phyloP scores from a whole-genome alignment of 2,797 vertebrate genomes.

The Pantherophis alleghaniensis region DNA sequence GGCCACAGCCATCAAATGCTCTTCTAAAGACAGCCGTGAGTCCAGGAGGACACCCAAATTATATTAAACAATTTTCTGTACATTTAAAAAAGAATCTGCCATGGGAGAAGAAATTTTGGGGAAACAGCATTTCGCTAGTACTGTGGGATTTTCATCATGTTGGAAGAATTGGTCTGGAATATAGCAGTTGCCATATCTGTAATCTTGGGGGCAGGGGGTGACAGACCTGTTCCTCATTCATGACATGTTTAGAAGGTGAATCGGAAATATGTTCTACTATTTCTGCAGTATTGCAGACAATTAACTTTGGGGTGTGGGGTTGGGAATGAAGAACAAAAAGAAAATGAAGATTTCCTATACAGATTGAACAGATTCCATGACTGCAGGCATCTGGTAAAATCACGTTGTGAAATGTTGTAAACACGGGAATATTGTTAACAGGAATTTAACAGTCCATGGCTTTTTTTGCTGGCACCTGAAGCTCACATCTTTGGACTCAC shows the following conservation, averaged over 20 bases:
- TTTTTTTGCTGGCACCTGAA: not conserved
- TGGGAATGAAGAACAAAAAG: not conserved
- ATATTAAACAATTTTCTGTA: not conserved
- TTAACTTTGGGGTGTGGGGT: not conserved
- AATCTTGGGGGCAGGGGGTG: not conserved
- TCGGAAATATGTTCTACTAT: not conserved
- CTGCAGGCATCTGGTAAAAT: not conserved
- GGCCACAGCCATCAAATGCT: too few relatives aligned
- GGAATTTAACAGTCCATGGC: not conserved
- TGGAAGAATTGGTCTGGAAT: not conserved
- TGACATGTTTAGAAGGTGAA: not conserved
- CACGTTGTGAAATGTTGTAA: not conserved
- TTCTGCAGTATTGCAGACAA: not conserved
- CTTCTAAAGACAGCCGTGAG: too few relatives aligned
- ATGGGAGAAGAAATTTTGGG: not conserved
- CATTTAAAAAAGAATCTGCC: not conserved
- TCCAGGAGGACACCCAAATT: not conserved
- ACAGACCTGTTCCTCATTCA: not conserved
- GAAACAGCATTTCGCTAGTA: not conserved
- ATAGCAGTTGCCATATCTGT: not conserved
- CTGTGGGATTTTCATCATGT: not conserved
- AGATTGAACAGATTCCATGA: not conserved
- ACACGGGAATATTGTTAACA: not conserved
- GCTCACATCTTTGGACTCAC: fast-evolving
- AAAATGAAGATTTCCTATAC: not conserved